Base-by-base conservation (phyloP, 1,140 invertebrate species). In the Drosophila carrolli region DNA sequence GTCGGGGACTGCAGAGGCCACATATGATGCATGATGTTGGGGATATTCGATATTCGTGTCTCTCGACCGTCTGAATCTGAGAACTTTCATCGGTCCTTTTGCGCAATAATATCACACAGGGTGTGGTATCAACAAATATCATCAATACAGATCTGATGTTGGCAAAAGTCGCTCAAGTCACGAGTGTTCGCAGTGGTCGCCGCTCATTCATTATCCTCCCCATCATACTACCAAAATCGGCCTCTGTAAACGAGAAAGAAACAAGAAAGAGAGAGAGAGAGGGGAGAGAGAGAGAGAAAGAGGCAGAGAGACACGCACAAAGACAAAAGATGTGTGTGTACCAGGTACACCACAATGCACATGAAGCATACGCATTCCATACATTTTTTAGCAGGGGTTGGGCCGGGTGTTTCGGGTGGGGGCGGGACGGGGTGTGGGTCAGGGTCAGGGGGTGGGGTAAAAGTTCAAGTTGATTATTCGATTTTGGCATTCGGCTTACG, bases 201-300 rank as follows among this genome's bases (percentile, higher is more conserved):
- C 74, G 71, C 60, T 82, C 81, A 61, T 63, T 84, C 68, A 85
- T 82, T 90, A 90, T 92, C 91, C 90, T 92, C 91, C 91, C 91
- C 91, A 92, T 91, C 91, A 92, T 92, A 90, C 90, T 85, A 92
- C 91, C 86, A 92, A 90, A 90, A 85, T 78, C 91, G 91, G 91
- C 91, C 91, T 92, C 91, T 92, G 91, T 91, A 91, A 92, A 92
- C 73, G 81, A 91, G 89, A 92, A 76, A 90, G 78, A 85, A 79
- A 63, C 58, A 71, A 83, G 68, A 68, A 44, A 81, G 65, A 90
- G 74, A 75, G 63, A 77, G 74, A 83, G 67, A 75, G 66, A 70
- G 53, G 14, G 68, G 63, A 60, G 62, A 83, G 59, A 84, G 59
- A 81, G 68, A 88, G 66, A 90, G 58, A 83, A 61, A 82, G 81